phyloP scores from a whole-genome alignment of 2,888 invertebrate species.

The Chrysotoxum bicinctum region DNA sequence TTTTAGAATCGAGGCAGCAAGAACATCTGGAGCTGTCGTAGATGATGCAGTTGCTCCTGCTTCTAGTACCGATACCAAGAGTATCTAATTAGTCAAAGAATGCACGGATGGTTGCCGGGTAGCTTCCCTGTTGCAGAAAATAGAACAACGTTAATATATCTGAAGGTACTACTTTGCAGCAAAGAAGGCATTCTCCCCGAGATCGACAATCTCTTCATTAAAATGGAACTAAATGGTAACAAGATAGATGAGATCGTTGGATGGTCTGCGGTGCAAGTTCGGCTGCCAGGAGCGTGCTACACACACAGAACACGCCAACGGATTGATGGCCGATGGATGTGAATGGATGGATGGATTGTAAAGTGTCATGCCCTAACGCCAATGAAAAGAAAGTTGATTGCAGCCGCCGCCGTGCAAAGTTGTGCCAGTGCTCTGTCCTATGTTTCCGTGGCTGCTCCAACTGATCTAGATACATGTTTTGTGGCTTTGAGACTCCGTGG shows the following conservation, averaged over 20 bases:
- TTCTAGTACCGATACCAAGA: constrained; percentile 14
- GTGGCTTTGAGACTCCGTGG: constrained; percentile 43
- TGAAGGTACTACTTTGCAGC: background rate
- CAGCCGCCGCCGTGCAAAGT: constrained; percentile 3
- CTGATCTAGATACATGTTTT: constrained; percentile 59
- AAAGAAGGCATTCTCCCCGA: constrained; percentile 22
- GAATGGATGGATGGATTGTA: constrained; percentile 62
- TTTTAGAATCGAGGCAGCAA: background rate
- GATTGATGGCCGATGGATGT: constrained; percentile 47
- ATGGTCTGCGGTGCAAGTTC: constrained; percentile 17
- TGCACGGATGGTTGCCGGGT: constrained; percentile 55
- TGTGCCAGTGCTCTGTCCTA: background rate
- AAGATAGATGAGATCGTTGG: constrained; percentile 56
- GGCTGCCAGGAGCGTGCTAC: constrained; percentile 55
- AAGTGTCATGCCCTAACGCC: constrained; percentile 71
- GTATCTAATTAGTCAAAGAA: constrained; percentile 71
- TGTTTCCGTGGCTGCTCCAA: background rate
- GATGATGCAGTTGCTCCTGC: background rate
- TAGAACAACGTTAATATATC: constrained; percentile 38
- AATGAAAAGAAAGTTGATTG: constrained; percentile 71
- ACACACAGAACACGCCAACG: constrained; percentile 30
- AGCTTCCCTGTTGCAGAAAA: constrained; percentile 69
- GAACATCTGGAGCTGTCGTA: constrained; percentile 59
- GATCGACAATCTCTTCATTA: constrained; percentile 70
- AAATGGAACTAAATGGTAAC: constrained; percentile 63